phyloP scores from a whole-genome alignment of 1,140 invertebrate genomes.

The Probaryconus sp. region DNA sequence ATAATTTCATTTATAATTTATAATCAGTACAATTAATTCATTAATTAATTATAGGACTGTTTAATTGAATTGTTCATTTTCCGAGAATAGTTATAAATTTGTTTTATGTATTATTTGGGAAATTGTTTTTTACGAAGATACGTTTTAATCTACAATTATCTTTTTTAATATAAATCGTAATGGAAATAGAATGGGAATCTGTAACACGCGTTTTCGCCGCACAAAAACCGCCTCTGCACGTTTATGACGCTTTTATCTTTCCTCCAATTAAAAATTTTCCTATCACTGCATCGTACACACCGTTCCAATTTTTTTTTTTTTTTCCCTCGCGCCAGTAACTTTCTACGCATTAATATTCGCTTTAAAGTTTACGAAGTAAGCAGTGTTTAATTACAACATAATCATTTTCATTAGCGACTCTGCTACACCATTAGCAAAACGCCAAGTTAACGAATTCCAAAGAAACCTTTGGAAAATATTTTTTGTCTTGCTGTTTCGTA shows the following conservation, averaged over 20 bases:
- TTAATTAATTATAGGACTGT: too few relatives aligned
- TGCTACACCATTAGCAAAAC: constrained; percentile 2
- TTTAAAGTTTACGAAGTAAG: constrained; percentile 17
- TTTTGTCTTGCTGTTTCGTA: too few relatives aligned
- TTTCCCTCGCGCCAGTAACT: constrained; percentile 26
- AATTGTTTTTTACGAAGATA: too few relatives aligned
- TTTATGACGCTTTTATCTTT: constrained; percentile 42
- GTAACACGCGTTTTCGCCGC: constrained; percentile 15
- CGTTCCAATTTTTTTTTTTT: constrained; percentile 22
- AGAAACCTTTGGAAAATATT: neutral
- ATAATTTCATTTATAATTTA: too few relatives aligned
- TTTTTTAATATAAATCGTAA: too few relatives aligned
- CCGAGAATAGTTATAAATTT: too few relatives aligned
- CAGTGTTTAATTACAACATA: constrained; percentile 22
- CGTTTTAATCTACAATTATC: too few relatives aligned
- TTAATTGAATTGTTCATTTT: too few relatives aligned
- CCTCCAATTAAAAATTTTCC: constrained; percentile 42
- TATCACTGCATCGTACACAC: constrained; percentile 6
- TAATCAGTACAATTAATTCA: too few relatives aligned
- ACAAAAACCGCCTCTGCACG: constrained; percentile 16
- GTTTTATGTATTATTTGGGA: too few relatives aligned
- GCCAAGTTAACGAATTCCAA: constrained; percentile 1
- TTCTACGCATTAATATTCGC: constrained; percentile 30
- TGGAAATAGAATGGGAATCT: too few relatives aligned
- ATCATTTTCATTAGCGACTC: constrained; percentile 23